A percentile compares a stretch with the other conserved stretches of the same genome.
These are phyloP conservation scores for Drosophila meridionalis DNA, from an alignment of 2,888 invertebrate species.

Conservation along the genomic window DNA sequence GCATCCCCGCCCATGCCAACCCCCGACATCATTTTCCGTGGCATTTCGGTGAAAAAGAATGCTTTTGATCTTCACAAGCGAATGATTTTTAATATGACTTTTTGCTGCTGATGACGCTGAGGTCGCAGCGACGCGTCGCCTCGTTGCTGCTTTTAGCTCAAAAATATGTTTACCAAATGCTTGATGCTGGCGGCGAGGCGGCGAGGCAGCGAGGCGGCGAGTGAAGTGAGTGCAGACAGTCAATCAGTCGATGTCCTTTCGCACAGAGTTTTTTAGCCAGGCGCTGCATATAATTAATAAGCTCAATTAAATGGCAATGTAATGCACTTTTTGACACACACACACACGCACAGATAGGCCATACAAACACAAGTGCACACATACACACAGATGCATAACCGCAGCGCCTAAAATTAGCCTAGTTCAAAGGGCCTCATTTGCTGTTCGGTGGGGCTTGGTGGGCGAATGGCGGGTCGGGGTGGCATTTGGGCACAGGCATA, in stretches of 20 bases:
- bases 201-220: constrained; percentile 38
- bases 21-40: constrained; percentile 71
- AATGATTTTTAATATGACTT: constrained; percentile 84
- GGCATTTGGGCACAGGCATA: constrained; percentile 54
- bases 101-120: constrained; percentile 61
- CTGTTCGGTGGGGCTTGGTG: constrained; percentile 8
- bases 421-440: constrained; percentile 59
- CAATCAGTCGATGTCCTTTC: constrained; percentile 55
- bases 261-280: constrained; percentile 13
- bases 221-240: constrained; percentile 58
- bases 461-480: background rate
- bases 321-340: constrained; percentile 39
- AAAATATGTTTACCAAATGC: constrained; percentile 43
- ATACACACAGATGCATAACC: constrained; percentile 26
- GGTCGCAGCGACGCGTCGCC: background rate
- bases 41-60: constrained; percentile 81
- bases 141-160: constrained; percentile 13
- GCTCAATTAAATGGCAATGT: constrained; percentile 63
- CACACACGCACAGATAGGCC: constrained; percentile 1
- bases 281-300: constrained; percentile 52
- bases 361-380: background rate
- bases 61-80: constrained; percentile 85
- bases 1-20: constrained; percentile 26
- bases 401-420: constrained; percentile 66
- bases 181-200: constrained; percentile 5